Base-by-base conservation (phyloP, 2,113 vertebrate genomes). In the Zosterops pallidus region DNA sequence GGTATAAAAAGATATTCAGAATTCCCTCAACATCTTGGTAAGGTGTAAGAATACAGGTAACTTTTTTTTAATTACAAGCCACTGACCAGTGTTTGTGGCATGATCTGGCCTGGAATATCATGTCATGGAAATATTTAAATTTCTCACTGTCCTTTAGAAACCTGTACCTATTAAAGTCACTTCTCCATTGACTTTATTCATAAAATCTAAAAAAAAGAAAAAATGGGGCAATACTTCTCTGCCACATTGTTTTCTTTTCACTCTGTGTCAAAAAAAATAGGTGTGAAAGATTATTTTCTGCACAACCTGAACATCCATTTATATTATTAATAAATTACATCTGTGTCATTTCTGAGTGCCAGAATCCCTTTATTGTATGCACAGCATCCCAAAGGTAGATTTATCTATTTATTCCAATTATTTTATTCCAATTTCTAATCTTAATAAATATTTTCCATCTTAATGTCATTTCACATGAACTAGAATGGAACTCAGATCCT, bases 161-260 rank as follows among this genome's bases (percentile, higher is more conserved):
- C 1, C 7, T 4, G 0, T 21, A 56, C 1, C 5, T 60, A 33
- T 7, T 72, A 11, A 81, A 35, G 28, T 59, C 31, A 68, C 6
- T 65, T 67, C 16, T 16, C 39, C 12, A 4, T 16, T 15, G 21
- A 68, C 42, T 46, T 24, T 16, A 25, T n/a, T 42, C 0, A 7
- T 12, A 11, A 79, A 59, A 44, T 35, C 16, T 41, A 33, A 63
- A 77, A 57, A 46, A 23, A 37, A 37, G 9, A 37, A 37, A 25
- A 5, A 11, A 42, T 39, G 39, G 23, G 13, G 24, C 29, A 63
- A 25, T 29, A 19, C 1, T 55, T 8, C 9, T 83, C 53, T 60
- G 21, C 6, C 21, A 78, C 18, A 35, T 13, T 55, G 13, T 17
- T 41, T 94, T 39, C 11, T 59, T 69, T 46, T 16, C 21, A 20